Percentiles rank a stretch among this genome's conserved stretches.
phyloP scores from a whole-genome alignment of 1,140 invertebrate species.

The Danaus melanippus region DNA sequence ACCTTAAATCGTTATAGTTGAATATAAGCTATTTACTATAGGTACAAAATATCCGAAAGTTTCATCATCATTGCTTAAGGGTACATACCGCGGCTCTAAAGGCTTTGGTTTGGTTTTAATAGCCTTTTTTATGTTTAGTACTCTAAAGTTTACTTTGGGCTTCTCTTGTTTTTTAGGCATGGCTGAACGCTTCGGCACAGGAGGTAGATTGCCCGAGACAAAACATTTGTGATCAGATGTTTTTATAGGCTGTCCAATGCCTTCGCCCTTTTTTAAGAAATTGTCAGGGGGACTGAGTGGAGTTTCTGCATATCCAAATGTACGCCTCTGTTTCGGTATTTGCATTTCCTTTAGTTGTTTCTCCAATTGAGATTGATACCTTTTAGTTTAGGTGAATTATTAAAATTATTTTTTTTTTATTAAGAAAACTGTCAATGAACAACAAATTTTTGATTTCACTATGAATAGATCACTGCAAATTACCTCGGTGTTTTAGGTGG shows the following conservation, averaged over 20 bases:
- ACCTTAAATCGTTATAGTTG: too few species aligned
- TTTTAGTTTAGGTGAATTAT: constrained; percentile 13
- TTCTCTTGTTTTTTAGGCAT: constrained; percentile 37
- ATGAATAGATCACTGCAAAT: not conserved
- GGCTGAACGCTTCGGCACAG: constrained; percentile 56
- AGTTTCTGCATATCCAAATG: constrained; percentile 75
- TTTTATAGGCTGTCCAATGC: constrained; percentile 63
- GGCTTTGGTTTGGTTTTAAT: constrained; percentile 69
- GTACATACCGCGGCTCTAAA: constrained; percentile 52
- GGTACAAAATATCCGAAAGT: too few species aligned
- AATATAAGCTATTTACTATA: too few species aligned
- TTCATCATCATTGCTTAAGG: not conserved
- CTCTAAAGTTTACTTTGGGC: constrained; percentile 67
- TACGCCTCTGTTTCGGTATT: constrained; percentile 60
- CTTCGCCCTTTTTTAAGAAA: constrained; percentile 74
- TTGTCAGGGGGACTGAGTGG: constrained; percentile 70
- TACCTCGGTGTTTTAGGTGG: constrained; percentile 62
- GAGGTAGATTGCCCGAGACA: constrained; percentile 49
- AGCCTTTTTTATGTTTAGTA: constrained; percentile 72
- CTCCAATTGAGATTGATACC: constrained; percentile 58
- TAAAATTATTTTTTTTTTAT: too few species aligned
- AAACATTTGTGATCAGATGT: constrained; percentile 66
- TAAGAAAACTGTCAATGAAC: too few species aligned
- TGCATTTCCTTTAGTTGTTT: constrained; percentile 50
- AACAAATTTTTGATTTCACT: too few species aligned